Conservation (phyloP, 1,140 invertebrate genomes). For the Venturia canescens region DNA sequence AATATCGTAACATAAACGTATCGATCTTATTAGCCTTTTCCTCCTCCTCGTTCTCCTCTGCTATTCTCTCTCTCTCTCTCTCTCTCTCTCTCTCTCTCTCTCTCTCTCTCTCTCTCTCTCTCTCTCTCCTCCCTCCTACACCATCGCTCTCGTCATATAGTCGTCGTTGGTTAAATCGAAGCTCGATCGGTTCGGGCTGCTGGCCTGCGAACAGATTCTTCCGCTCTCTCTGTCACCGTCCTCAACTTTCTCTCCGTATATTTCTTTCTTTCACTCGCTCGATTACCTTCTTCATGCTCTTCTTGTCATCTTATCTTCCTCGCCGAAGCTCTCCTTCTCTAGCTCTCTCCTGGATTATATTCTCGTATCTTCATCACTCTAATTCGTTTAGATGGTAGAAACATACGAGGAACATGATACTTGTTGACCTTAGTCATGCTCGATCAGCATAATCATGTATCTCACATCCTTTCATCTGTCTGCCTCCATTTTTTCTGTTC, state of each 20-base stretch:
- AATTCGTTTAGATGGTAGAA: slow-evolving; percentile 68
- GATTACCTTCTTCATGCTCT: neutral
- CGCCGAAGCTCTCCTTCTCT: slow-evolving; percentile 10
- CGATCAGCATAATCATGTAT: slow-evolving; percentile 41
- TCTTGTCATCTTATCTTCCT: slow-evolving; percentile 26
- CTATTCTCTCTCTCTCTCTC: slow-evolving; percentile 50
- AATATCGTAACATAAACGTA: slow-evolving; percentile 46
- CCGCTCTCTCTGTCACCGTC: neutral
- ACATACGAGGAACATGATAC: slow-evolving; percentile 50
- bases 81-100: slow-evolving; percentile 11
- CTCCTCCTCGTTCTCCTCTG: slow-evolving; percentile 53
- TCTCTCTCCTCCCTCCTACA: slow-evolving; percentile 23
- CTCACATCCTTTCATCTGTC: slow-evolving; percentile 17
- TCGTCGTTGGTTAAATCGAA: slow-evolving; percentile 19
- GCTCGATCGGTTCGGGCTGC: slow-evolving; percentile 25
- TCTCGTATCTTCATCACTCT: slow-evolving; percentile 61
- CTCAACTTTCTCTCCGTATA: neutral
- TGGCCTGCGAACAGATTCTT: neutral
- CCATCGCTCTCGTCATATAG: neutral
- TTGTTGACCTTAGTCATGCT: slow-evolving; percentile 46
- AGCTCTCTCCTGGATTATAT: slow-evolving; percentile 46
- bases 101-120: slow-evolving; percentile 54
- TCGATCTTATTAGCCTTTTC: slow-evolving; percentile 52
- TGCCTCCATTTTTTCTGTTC: neutral
- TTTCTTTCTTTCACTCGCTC: neutral